Percentiles rank a stretch among this genome's conserved stretches.
Evolutionary conservation across 2,888 invertebrate species (phyloP).

Genomic region (Salticus scenicus): DNA sequence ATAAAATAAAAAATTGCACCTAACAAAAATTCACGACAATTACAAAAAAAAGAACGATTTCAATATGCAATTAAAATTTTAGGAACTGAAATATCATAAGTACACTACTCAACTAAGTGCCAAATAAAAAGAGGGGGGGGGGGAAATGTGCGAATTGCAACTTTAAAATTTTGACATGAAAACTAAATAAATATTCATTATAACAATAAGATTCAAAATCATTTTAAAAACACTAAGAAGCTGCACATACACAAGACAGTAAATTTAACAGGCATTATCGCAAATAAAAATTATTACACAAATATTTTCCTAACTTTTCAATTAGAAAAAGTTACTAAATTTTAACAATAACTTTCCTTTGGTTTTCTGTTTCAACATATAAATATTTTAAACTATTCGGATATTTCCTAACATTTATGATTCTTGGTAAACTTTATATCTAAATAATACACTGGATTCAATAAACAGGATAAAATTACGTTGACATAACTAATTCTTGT

Average conservation of each 20-base stretch:
- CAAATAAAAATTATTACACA: not conserved
- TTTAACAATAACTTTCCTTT: not conserved
- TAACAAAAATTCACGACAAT: constrained; percentile 36
- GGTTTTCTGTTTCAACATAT: too few species aligned
- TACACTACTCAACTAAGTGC: constrained; percentile 24
- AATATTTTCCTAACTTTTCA: too few species aligned
- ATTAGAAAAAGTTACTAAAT: too few species aligned
- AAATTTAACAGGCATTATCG: not conserved
- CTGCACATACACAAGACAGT: not conserved
- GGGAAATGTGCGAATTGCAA: not conserved
- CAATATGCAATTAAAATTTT: constrained; percentile 33
- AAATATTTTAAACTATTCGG: too few species aligned
- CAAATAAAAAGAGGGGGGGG: too few species aligned
- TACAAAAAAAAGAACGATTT: constrained; percentile 28
- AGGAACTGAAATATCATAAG: constrained; percentile 38
- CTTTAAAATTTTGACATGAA: not conserved
- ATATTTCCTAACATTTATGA: too few species aligned
- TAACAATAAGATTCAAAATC: not conserved
- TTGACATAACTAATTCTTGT: too few species aligned
- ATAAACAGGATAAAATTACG: too few species aligned
- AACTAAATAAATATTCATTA: not conserved
- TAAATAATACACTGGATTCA: too few species aligned
- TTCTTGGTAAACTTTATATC: too few species aligned
- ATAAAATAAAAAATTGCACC: constrained; percentile 67
- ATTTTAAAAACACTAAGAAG: not conserved